phyloP scores from a whole-genome alignment of 2,113 vertebrate species.

The Esox niger region DNA sequence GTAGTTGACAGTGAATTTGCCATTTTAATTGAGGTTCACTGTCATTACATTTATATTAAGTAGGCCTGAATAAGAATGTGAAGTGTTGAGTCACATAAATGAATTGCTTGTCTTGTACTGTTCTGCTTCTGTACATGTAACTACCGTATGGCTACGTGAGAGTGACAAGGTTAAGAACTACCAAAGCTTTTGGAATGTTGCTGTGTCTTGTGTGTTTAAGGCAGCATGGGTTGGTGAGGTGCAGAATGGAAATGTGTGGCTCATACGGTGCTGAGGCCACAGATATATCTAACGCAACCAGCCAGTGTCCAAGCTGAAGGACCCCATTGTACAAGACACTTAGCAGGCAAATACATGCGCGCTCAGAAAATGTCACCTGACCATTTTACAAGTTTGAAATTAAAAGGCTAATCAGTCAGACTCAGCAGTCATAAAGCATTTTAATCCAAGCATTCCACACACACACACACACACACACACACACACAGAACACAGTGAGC shows the following conservation, averaged over 20 bases:
- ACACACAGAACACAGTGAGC: too few relatives aligned
- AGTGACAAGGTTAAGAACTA: too few relatives aligned
- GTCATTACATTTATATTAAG: too few relatives aligned
- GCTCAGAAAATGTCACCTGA: not conserved
- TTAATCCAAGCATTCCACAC: not conserved
- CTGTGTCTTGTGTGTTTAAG: not conserved
- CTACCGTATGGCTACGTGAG: too few relatives aligned
- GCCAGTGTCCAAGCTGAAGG: not conserved
- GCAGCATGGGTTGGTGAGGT: not conserved
- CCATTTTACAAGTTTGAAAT: not conserved
- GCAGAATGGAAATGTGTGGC: not conserved
- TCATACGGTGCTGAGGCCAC: not conserved
- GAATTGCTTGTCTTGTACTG: too few relatives aligned
- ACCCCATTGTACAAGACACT: not conserved
- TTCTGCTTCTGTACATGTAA: too few relatives aligned
- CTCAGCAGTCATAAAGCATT: not conserved
- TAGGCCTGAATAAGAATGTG: too few relatives aligned
- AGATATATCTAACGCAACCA: not conserved
- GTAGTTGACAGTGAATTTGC: too few relatives aligned
- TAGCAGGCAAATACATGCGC: not conserved
- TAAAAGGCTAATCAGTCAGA: not conserved
- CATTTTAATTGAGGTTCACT: too few relatives aligned
- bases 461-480: not conserved
- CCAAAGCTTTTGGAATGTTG: too few relatives aligned
- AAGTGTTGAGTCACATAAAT: too few relatives aligned